Conservation (phyloP, 2,113 vertebrate genomes). For the Melanostigma gelatinosum region DNA sequence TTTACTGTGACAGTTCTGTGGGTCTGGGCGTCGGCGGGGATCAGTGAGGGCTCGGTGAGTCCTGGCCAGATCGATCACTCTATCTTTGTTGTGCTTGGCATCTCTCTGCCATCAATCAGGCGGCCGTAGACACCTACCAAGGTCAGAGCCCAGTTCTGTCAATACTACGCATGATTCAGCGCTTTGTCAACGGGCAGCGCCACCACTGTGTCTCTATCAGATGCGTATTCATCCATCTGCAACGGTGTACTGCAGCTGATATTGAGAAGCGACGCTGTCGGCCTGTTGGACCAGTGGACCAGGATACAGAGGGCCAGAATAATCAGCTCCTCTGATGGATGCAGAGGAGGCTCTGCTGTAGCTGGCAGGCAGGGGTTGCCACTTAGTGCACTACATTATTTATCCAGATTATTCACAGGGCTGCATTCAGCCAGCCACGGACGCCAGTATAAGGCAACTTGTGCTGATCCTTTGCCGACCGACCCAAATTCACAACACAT, state of each 20-base stretch:
- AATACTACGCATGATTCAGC: slow-evolving; percentile 52
- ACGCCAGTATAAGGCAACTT: slow-evolving; percentile 13
- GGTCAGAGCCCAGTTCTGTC: slow-evolving; percentile 55
- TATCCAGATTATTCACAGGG: slow-evolving; percentile 51
- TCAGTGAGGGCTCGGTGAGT: slow-evolving; percentile 29
- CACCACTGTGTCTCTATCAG: slow-evolving; percentile 29
- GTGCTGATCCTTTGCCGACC: slow-evolving; percentile 47
- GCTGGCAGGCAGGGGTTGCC: slow-evolving; percentile 28
- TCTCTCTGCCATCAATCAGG: slow-evolving; percentile 63
- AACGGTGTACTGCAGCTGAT: not conserved
- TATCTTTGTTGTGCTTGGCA: slow-evolving; percentile 54
- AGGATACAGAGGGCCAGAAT: slow-evolving; percentile 27
- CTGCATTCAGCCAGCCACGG: slow-evolving; percentile 28
- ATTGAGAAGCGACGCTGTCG: not conserved
- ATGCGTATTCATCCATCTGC: slow-evolving; percentile 17
- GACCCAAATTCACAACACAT: slow-evolving; percentile 13
- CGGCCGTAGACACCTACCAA: slow-evolving; percentile 50
- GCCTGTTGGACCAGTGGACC: slow-evolving; percentile 11
- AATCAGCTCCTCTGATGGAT: slow-evolving; percentile 46
- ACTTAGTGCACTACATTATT: slow-evolving; percentile 52
- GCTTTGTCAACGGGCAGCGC: slow-evolving; percentile 41
- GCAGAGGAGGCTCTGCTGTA: slow-evolving; percentile 41
- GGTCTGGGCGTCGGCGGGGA: not conserved
- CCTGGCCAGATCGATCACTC: slow-evolving; percentile 46
- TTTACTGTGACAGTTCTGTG: slow-evolving; percentile 12